These are phyloP conservation scores for Cephus sareptanus DNA, from an alignment of 2,888 invertebrate genomes.

Conservation along the genomic window DNA sequence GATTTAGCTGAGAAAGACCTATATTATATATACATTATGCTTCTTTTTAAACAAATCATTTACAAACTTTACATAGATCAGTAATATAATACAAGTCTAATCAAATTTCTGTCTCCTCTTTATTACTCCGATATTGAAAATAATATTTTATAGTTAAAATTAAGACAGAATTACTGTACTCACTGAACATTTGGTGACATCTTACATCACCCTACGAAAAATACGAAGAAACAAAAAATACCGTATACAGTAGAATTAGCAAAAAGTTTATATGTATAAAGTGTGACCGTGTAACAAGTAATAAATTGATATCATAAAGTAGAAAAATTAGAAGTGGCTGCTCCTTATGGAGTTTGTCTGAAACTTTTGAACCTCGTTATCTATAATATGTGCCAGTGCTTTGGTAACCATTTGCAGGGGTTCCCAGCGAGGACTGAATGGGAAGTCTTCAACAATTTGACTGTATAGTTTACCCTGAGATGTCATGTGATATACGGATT, in stretches of 20 bases:
- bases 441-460: constrained; percentile 44
- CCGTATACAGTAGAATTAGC: no score
- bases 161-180: no score
- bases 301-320: constrained; percentile 3
- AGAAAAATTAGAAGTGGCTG: constrained; percentile 24
- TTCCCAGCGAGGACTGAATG: constrained; percentile 54
- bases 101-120: no score
- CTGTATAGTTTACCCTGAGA: constrained; percentile 38
- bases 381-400: constrained; percentile 47
- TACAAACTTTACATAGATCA: neutral
- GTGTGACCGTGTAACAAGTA: neutral
- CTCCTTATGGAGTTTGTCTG: constrained; percentile 30
- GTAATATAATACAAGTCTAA: neutral
- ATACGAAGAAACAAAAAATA: no score
- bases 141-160: no score
- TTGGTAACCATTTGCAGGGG: constrained; percentile 51
- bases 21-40: neutral
- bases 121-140: no score
- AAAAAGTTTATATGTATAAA: neutral
- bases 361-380: constrained; percentile 46
- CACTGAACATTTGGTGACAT: no score
- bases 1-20: neutral
- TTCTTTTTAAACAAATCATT: neutral
- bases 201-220: no score
- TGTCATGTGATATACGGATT: constrained; percentile 70